Evolutionary conservation across 2,113 vertebrate species (phyloP).

Genomic region (Cariama cristata): DNA sequence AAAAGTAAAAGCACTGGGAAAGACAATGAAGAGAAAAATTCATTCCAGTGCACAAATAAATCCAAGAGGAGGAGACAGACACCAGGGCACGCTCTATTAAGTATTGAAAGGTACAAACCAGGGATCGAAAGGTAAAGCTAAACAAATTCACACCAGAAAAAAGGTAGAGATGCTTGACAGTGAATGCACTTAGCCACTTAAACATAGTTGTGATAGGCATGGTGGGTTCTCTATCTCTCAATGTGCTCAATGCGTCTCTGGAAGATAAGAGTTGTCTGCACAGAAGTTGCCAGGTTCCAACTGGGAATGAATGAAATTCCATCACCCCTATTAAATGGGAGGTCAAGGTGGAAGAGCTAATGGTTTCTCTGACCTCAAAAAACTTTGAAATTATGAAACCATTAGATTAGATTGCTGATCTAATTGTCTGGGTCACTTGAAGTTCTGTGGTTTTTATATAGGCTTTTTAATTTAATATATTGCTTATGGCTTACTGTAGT

Average conservation of each 20-base stretch:
- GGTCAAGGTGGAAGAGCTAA: constrained; percentile 45
- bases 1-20: neutral
- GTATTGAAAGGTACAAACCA: neutral
- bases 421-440: constrained; percentile 24
- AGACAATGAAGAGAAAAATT: neutral
- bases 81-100: fast-evolving
- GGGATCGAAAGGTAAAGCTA: neutral
- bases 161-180: neutral
- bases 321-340: constrained; percentile 2
- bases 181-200: neutral
- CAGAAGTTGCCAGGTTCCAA: neutral
- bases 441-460: neutral
- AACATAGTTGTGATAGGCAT: neutral
- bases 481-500: neutral
- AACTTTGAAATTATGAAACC: constrained; percentile 50
- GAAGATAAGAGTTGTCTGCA: neutral
- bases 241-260: fast-evolving
- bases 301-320: constrained; percentile 39
- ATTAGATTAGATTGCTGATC: constrained; percentile 20
- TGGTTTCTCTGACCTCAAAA: constrained; percentile 36
- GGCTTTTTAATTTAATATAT: neutral
- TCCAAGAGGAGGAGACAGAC: neutral
- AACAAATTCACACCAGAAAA: neutral
- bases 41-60: neutral
- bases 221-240: neutral